A percentile compares a stretch with the other conserved stretches of the same genome.
These are phyloP conservation scores for Epinotia brunnichana DNA, from an alignment of 2,888 invertebrate species.

Conservation along the genomic window DNA sequence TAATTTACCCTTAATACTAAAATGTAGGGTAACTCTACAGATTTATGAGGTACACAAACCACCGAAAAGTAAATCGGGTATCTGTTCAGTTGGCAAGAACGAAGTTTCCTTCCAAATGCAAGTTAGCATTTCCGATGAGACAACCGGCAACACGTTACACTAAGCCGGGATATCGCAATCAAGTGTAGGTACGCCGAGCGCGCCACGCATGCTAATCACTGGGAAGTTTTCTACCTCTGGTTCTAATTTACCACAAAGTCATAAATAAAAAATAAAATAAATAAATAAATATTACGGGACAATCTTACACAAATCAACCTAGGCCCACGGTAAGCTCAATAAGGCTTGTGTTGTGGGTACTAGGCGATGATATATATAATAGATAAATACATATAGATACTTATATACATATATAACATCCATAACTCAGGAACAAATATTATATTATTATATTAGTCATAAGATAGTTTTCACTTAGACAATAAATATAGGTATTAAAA, in stretches of 20 bases:
- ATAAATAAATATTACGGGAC: no score
- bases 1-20: not conserved
- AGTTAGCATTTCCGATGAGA: constrained; percentile 48
- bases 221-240: constrained; percentile 51
- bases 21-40: not conserved
- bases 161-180: constrained; percentile 56
- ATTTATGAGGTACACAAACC: not conserved
- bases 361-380: no score
- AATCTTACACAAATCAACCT: no score
- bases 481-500: not conserved
- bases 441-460: no score
- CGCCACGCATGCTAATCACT: constrained; percentile 56
- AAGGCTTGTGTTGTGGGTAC: no score
- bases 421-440: no score
- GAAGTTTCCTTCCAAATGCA: constrained; percentile 34
- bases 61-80: not conserved
- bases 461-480: not conserved
- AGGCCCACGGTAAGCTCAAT: no score
- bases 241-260: constrained; percentile 28
- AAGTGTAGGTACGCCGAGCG: constrained; percentile 47
- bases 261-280: no score
- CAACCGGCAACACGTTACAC: constrained; percentile 51
- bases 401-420: no score
- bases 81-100: constrained; percentile 7
- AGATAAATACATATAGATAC: no score